Evolutionary conservation across 2,888 invertebrate species (phyloP).

Genomic region (Gryllus longicercus): DNA sequence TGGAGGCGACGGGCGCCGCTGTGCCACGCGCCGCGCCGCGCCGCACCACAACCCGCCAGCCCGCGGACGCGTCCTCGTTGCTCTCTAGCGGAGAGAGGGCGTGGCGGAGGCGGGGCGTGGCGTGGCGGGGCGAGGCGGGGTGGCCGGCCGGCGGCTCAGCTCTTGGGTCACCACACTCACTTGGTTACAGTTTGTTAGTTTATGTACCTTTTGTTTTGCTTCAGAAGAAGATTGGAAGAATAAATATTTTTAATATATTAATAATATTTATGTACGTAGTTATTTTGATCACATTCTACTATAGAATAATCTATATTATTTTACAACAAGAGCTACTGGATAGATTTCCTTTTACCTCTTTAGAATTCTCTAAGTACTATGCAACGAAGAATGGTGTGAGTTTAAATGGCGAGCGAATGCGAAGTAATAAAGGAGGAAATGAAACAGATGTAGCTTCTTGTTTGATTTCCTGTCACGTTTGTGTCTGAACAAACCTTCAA

Average conservation of each 20-base stretch:
- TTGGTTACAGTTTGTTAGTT: not conserved
- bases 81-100: not conserved
- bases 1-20: not conserved
- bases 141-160: not conserved
- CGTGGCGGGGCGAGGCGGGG: not conserved
- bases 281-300: conserved; percentile 17
- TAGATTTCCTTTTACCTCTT: conserved; percentile 6
- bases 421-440: too few relatives aligned
- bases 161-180: not conserved
- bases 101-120: not conserved
- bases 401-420: not conserved
- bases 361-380: conserved; percentile 9
- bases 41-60: not conserved
- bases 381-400: conserved; percentile 1
- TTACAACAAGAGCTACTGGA: not conserved
- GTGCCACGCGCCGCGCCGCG: not conserved
- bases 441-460: too few relatives aligned
- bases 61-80: not conserved
- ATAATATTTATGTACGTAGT: conserved; percentile 10
- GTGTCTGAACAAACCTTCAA: too few relatives aligned
- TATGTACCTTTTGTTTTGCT: conserved; percentile 4
- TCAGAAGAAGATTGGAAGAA: conserved; percentile 11
- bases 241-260: conserved; percentile 11
- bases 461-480: too few relatives aligned
- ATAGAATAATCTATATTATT: conserved; percentile 2